These are phyloP conservation scores for Formica exsecta DNA, from an alignment of 1,140 invertebrate species.

Conservation along the genomic window DNA sequence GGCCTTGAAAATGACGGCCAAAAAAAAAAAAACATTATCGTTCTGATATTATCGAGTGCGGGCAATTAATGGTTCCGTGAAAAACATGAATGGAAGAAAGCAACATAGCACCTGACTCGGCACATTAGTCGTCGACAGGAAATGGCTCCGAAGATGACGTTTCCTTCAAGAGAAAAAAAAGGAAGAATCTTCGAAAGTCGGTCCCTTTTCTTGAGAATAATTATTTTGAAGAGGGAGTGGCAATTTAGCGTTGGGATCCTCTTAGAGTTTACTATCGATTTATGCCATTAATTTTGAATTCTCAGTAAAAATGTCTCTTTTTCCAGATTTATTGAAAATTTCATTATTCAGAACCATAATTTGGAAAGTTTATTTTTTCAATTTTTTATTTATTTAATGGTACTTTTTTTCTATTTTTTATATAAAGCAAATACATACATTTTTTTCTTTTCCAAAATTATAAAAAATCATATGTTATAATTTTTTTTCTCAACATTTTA, in stretches of 20 bases:
- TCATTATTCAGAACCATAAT: not conserved
- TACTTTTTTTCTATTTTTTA: slow-evolving; percentile 6
- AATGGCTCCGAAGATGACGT: slow-evolving; percentile 60
- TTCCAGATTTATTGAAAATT: not conserved
- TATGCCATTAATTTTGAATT: slow-evolving; percentile 52
- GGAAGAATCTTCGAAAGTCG: slow-evolving; percentile 59
- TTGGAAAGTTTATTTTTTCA: not conserved
- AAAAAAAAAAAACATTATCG: slow-evolving; percentile 66
- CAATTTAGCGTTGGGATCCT: slow-evolving; percentile 68
- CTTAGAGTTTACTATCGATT: slow-evolving; percentile 57
- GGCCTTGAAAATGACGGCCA: slow-evolving; percentile 73
- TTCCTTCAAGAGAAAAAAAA: slow-evolving; percentile 54
- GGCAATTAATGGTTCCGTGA: slow-evolving; percentile 77
- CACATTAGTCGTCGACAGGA: slow-evolving; percentile 61
- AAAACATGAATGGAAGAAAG: slow-evolving; percentile 74
- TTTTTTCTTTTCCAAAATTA: slow-evolving; percentile 4
- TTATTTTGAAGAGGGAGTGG: slow-evolving; percentile 63
- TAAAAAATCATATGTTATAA: not conserved
- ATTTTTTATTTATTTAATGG: slow-evolving; percentile 1
- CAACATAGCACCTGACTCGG: slow-evolving; percentile 53
- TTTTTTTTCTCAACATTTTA: not conserved
- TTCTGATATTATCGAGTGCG: slow-evolving; percentile 72
- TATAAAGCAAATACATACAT: not conserved
- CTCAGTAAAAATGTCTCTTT: slow-evolving; percentile 19
- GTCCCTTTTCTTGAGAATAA: slow-evolving; percentile 56